Evolutionary conservation across 2,113 vertebrate genomes (phyloP), one percentile per base, ranked within the genome.

Genomic region (Oryzias woworae): DNA sequence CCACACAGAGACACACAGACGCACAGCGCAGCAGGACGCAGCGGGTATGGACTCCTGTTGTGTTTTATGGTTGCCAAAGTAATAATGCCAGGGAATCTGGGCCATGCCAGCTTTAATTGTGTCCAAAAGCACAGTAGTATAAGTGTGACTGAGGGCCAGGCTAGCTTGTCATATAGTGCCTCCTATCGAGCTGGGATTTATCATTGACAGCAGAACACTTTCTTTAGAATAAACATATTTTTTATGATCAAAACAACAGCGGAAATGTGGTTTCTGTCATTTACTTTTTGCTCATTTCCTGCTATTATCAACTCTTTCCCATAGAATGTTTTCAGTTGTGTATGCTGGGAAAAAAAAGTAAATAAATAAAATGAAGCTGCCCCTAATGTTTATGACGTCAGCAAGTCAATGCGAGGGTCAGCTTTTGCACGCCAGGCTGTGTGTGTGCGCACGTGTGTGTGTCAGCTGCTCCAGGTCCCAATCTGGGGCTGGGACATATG

Each of bases 1-100:
- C 23, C 64, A 64, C 66, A 68, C 74, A 61, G 59, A 56, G 46
- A 83, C 71, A 82, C 73, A 78, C 69, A 74, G 45, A 73, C 56
- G 42, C 69, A 61, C 16, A 71, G 79, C 78, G 73, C 81, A 85
- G 84, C 84, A 84, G 82, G 82, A 75, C 80, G 42, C 80, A 83
- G 85, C 46, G 55, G 76, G 86, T 59, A 53, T 54, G 69, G 71
- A 71, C 77, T 85, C 81, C 71, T 78, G 82, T 80, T 65, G 72
- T 78, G 68, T 64, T 66, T 61, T 58, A 8, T 45, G 53, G 59
- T 64, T 86, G 85, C 84, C 87, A 87, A 82, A 78, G 61, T 57
- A 47, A 85, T 75, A 68, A 77, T 84, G 84, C 84, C 85, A 86
- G 58, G 42, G 58, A 80, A 68, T 83, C 57, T 53, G 63, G 67